Evolutionary conservation across 2,888 invertebrate genomes (phyloP).

Genomic region (Norana najaformis): DNA sequence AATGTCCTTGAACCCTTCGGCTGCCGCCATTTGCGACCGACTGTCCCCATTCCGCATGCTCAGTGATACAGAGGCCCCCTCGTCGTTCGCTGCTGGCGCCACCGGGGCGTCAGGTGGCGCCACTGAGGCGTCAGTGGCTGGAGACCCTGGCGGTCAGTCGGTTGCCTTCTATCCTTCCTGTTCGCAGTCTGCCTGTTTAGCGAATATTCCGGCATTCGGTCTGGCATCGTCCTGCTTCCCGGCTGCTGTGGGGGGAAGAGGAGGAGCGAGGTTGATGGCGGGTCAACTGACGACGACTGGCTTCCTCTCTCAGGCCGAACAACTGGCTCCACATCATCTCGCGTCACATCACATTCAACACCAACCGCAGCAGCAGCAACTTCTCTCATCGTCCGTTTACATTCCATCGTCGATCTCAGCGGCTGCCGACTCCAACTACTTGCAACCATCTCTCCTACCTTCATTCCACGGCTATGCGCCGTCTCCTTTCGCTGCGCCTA

Average conservation of each 20-base stretch:
- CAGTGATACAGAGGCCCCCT: not conserved
- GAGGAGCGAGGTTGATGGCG: not conserved
- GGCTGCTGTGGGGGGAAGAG: not conserved
- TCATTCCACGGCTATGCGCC: not conserved
- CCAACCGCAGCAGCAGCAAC: not conserved
- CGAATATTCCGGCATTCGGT: too few relatives aligned
- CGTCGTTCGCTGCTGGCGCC: too few relatives aligned
- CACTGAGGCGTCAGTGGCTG: not conserved
- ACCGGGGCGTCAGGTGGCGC: too few relatives aligned
- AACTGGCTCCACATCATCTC: not conserved
- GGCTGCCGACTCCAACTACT: not conserved
- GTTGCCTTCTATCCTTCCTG: not conserved
- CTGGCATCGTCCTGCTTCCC: not conserved
- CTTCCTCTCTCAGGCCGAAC: conserved; percentile 16
- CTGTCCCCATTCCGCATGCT: not conserved
- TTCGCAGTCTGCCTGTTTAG: not conserved
- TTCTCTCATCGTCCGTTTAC: not conserved
- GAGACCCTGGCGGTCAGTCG: not conserved
- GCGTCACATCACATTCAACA: not conserved
- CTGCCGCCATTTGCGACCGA: not conserved
- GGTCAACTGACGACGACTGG: not conserved
- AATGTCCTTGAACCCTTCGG: not conserved
- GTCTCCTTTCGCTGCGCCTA: not conserved
- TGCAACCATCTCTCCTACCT: not conserved
- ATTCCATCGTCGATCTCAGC: conserved; percentile 24